Percentiles rank a stretch among this genome's conserved stretches.
These are phyloP conservation scores for Acanthaster planci DNA, from an alignment of 35 echinoderm and acorn worm species.

Conservation along the genomic window DNA sequence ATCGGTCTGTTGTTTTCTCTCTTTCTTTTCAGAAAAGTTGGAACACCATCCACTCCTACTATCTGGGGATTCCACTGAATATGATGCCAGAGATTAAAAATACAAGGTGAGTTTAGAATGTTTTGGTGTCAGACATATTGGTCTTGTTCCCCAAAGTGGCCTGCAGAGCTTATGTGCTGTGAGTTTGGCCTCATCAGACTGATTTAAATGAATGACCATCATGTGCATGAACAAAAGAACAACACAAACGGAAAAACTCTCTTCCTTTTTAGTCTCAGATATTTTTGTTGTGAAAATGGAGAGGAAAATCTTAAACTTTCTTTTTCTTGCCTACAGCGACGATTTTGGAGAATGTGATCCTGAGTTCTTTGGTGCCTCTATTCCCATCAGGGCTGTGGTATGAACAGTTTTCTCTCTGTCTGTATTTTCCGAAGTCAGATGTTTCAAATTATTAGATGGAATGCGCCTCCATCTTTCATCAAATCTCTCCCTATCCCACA, in stretches of 20 bases:
- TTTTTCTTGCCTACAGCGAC: conserved; percentile 54
- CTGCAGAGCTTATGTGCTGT: background rate
- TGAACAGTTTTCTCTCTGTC: conserved; percentile 9
- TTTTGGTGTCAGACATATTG: background rate
- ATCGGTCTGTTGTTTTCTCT: background rate
- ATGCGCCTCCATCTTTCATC: too few relatives aligned
- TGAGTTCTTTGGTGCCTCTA: conserved; percentile 79
- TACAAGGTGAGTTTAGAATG: conserved; percentile 58
- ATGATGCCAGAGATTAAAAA: conserved; percentile 82
- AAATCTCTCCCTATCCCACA: conserved; percentile 16
- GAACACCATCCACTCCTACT: conserved; percentile 75
- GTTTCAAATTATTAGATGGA: background rate
- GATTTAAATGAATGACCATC: background rate
- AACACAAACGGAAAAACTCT: too few relatives aligned
- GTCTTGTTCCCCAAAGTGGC: background rate
- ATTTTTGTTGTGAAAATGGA: too few relatives aligned
- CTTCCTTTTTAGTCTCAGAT: too few relatives aligned
- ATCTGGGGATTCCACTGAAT: conserved; percentile 57
- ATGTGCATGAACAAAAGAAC: too few relatives aligned
- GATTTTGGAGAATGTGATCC: conserved; percentile 71
- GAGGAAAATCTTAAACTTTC: background rate
- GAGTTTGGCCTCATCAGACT: background rate
- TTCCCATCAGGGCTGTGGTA: conserved; percentile 85
- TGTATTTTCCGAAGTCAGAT: too few relatives aligned
- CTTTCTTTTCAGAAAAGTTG: conserved; percentile 44